A percentile compares a stretch with the other conserved stretches of the same genome.
These are phyloP conservation scores for Anolis sagrei DNA, from an alignment of 2,113 vertebrate species.

Conservation along the genomic window DNA sequence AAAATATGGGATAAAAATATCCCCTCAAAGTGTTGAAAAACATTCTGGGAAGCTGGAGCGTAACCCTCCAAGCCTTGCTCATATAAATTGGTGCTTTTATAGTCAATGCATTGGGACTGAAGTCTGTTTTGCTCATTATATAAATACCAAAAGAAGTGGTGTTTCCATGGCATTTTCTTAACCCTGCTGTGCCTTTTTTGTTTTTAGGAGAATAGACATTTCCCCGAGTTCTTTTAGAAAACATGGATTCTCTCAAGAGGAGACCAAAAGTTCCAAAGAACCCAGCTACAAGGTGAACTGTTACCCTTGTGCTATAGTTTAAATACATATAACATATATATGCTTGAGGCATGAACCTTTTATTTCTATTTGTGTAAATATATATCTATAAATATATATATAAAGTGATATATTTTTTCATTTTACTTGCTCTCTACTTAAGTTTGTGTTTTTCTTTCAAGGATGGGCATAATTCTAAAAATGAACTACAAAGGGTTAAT, in stretches of 20 bases:
- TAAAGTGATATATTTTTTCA: slow-evolving; percentile 68
- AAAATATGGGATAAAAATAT: no score
- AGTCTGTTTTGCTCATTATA: no score
- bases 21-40: no score
- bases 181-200: not conserved
- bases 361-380: slow-evolving; percentile 40
- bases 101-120: no score
- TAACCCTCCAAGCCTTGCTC: no score
- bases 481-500: slow-evolving; percentile 95
- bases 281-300: slow-evolving; percentile 98
- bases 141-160: not conserved
- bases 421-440: slow-evolving; percentile 94
- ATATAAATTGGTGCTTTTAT: no score
- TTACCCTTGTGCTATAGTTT: slow-evolving; percentile 79
- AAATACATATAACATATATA: slow-evolving; percentile 70
- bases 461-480: slow-evolving; percentile 95
- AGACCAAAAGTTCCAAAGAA: slow-evolving; percentile 93
- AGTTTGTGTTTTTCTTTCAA: slow-evolving; percentile 94
- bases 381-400: not conserved
- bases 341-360: slow-evolving; percentile 85
- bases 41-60: no score
- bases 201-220: slow-evolving; percentile 96
- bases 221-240: slow-evolving; percentile 99
- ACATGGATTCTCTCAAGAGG: slow-evolving; percentile 95
- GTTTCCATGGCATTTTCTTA: accelerated